phyloP scores from a whole-genome alignment of 2,113 vertebrate species.

The Dasyprocta punctata region DNA sequence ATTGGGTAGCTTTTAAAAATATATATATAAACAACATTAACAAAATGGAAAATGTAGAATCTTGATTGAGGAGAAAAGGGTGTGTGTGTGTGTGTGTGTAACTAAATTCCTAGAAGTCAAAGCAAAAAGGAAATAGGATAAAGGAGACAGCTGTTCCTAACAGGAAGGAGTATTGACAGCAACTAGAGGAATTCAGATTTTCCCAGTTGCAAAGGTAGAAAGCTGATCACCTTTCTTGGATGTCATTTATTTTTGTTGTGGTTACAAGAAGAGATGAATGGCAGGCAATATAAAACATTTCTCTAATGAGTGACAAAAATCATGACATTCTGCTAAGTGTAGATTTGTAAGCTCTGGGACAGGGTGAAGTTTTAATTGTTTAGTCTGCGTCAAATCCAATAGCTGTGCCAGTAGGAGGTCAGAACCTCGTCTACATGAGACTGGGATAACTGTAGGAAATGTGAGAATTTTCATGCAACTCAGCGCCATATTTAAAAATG shows the following conservation, averaged over 20 bases:
- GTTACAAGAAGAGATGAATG: background rate
- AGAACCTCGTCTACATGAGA: background rate
- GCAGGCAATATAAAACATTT: background rate
- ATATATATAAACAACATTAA: background rate
- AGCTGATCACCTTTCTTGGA: background rate
- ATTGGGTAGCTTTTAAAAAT: background rate
- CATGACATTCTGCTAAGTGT: background rate
- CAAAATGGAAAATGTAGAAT: background rate
- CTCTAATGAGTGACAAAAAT: conserved; percentile 1
- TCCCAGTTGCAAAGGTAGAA: background rate
- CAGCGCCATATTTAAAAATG: background rate
- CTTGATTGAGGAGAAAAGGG: background rate
- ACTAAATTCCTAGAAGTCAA: background rate
- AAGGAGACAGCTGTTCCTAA: background rate
- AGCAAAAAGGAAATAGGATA: background rate
- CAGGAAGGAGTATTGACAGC: background rate
- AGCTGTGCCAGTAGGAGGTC: background rate
- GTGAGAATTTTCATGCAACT: background rate
- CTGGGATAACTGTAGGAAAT: background rate
- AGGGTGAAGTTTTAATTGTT: background rate
- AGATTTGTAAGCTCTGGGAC: background rate
- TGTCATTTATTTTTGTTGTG: background rate
- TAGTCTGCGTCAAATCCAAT: background rate
- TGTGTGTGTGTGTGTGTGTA: background rate
- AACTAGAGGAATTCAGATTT: background rate